Percentiles rank a stretch among this genome's conserved stretches.
phyloP scores from a whole-genome alignment of 2,113 vertebrate species.

The Melanerpes aurifrons region DNA sequence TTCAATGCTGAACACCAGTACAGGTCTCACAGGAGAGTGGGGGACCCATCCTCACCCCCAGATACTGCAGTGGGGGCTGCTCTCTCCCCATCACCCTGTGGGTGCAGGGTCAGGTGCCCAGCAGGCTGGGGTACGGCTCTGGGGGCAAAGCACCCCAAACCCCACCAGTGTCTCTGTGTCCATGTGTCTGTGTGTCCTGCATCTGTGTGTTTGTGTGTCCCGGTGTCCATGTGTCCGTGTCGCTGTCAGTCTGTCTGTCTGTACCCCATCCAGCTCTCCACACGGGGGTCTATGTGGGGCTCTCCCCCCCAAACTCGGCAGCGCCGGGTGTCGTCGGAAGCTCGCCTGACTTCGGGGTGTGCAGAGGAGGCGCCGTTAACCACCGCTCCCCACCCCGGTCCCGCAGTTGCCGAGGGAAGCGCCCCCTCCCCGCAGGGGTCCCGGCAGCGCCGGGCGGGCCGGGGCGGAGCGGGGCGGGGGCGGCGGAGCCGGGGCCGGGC shows the following conservation, averaged over 20 bases:
- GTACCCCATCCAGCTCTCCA: too few relatives aligned
- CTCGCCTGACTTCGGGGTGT: too few relatives aligned
- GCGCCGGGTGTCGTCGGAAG: too few relatives aligned
- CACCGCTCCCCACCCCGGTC: too few relatives aligned
- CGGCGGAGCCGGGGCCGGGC: background rate
- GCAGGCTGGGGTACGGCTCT: background rate
- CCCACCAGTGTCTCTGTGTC: accelerated
- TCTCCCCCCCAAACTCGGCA: too few relatives aligned
- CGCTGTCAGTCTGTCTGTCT: too few relatives aligned
- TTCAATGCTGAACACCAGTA: accelerated
- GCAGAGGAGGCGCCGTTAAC: too few relatives aligned
- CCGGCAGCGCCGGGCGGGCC: background rate
- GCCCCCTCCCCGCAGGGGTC: background rate
- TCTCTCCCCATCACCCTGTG: accelerated
- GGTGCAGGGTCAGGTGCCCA: background rate
- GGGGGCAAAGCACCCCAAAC: background rate
- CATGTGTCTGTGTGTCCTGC: background rate
- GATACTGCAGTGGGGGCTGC: background rate
- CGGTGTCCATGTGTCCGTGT: too few relatives aligned
- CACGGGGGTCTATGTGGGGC: too few relatives aligned
- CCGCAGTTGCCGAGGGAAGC: too few relatives aligned
- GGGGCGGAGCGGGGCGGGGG: background rate
- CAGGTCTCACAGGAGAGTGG: accelerated
- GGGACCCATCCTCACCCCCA: background rate
- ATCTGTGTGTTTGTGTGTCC: too few relatives aligned